A percentile compares a stretch with the other conserved stretches of the same genome.
Conservation (phyloP, 2,888 invertebrate genomes). For the Parnassius glacialis region DNA sequence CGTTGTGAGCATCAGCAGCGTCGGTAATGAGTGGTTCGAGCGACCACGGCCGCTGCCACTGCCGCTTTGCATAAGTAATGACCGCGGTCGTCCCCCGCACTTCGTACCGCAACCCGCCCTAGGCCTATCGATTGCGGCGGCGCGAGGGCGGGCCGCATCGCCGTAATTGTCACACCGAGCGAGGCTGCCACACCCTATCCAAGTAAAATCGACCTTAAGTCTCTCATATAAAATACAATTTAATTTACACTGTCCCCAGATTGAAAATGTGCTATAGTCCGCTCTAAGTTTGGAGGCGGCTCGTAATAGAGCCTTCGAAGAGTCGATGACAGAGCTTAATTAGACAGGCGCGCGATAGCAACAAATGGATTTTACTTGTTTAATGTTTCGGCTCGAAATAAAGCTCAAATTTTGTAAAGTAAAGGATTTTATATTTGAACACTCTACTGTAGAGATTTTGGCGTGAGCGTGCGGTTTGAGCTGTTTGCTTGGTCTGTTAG, state of each 20-base stretch:
- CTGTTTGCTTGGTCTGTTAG: constrained; percentile 40
- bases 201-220: constrained; percentile 67
- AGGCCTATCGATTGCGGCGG: constrained; percentile 87
- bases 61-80: constrained; percentile 80
- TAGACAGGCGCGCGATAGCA: constrained; percentile 76
- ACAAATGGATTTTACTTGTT: constrained; percentile 79
- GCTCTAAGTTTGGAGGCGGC: constrained; percentile 76
- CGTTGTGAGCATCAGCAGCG: constrained; percentile 19
- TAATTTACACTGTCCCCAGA: constrained; percentile 42
- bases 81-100: constrained; percentile 50
- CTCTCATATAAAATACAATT: constrained; percentile 62
- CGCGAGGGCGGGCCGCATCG: constrained; percentile 79
- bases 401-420: constrained; percentile 50
- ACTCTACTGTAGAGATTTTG: constrained; percentile 34
- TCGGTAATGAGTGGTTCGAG: constrained; percentile 21
- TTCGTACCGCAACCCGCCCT: constrained; percentile 81
- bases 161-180: constrained; percentile 80
- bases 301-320: constrained; percentile 80
- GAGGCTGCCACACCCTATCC: constrained; percentile 65
- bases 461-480: neutral
- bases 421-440: constrained; percentile 50
- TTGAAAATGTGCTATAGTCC: constrained; percentile 76
- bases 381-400: constrained; percentile 60
- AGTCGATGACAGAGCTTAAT: constrained; percentile 80
- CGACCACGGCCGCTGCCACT: constrained; percentile 40